Evolutionary conservation across 2,797 vertebrate genomes (phyloP).

Genomic region (Gymnocypris eckloni): DNA sequence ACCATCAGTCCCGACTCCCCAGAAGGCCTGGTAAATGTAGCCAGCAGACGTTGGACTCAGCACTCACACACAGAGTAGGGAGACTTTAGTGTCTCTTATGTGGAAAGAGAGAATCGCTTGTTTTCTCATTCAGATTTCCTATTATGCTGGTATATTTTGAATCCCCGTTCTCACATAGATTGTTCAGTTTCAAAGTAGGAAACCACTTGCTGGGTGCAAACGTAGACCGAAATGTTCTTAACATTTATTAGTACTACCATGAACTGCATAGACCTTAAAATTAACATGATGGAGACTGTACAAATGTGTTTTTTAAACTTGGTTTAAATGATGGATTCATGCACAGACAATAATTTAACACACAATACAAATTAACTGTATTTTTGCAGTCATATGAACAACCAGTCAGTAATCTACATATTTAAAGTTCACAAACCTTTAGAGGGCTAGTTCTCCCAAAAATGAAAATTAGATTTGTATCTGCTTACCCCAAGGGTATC

Average conservation of each 20-base stretch:
- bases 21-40: slow-evolving; percentile 8
- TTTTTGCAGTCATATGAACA: slow-evolving; percentile 7
- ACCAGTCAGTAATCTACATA: not conserved
- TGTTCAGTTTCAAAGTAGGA: not conserved
- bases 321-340: not conserved
- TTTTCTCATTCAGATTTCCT: not conserved
- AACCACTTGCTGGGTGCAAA: not conserved
- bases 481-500: too few relatives aligned
- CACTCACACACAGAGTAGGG: not conserved
- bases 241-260: not conserved
- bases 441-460: too few relatives aligned
- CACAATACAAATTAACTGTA: not conserved
- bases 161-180: not conserved
- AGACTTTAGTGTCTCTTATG: not conserved
- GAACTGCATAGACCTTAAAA: not conserved
- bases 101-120: not conserved
- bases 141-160: not conserved
- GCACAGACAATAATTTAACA: not conserved
- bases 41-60: not conserved
- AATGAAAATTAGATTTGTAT: too few relatives aligned
- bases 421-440: not conserved
- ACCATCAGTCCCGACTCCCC: not conserved
- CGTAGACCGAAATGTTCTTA: not conserved
- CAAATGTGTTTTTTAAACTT: not conserved
- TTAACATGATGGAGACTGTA: not conserved